Base-by-base conservation (phyloP, 1,140 invertebrate species). In the Heliconius himera region DNA sequence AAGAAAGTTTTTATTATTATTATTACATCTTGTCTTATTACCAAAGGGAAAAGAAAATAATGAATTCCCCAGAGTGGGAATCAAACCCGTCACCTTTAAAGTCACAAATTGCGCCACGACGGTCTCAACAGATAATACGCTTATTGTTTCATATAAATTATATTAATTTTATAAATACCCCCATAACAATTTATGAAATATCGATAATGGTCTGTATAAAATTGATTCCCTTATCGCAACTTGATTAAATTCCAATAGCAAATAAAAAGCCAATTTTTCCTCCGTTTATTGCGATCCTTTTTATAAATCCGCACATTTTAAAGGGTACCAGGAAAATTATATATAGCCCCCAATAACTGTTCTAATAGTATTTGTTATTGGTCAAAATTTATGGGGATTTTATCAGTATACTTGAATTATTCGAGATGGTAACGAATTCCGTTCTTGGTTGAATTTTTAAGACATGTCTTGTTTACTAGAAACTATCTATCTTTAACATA, bases 161-260 rank as follows among this genome's bases (percentile, higher is more conserved):
- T 51, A 51, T 51, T 51, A n/a, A n/a, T n/a, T 51, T 8, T 20
- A 51, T 20, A 51, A 51, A 51, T 20, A 20, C 16, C 16, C 49
- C 49, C 49, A 51, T 51, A 72, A 72, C 70, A 38, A 41, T 41
- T 20, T n/a, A 72, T 72, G 18, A 33, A 38, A 72, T 38, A 72
- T 41, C 18, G 36, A 72, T 72, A 9, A 72, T 72, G 70, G 70
- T 22, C 8, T 20, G 22, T 72, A 41, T 38, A 20, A 71, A 71
- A 71, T 72, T 72, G 29, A 72, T n/a, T 38, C n/a, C 29, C 36
- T 72, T 72, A 72, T 22, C 29, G 6, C 18, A 72, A 38, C 22
- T 72, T 72, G 70, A 72, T 72, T 72, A 72, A 72, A 72, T 72
- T 72, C 70, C 70, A 72, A 72, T 72, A 72, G 70, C 70, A 41